Conservation (phyloP, 2,113 vertebrate genomes). For the Kryptolebias marmoratus region DNA sequence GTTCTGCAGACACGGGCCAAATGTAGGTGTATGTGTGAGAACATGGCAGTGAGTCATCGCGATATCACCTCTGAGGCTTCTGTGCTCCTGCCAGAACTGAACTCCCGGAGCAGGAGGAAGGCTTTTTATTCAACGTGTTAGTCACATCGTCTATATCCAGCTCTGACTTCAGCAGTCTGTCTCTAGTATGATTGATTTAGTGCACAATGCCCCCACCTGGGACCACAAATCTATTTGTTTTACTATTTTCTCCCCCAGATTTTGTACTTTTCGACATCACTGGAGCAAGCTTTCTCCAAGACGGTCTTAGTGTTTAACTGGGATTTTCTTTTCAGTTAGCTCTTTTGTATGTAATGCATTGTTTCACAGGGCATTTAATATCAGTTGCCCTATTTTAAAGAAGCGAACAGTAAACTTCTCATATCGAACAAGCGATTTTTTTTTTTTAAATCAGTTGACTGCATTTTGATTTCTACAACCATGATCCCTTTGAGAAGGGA, state of each 20-base stretch:
- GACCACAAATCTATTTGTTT: background rate
- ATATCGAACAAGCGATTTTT: too few species aligned
- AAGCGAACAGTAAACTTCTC: too few species aligned
- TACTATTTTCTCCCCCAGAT: background rate
- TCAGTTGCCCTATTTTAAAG: background rate
- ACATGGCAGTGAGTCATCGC: slow-evolving; percentile 50
- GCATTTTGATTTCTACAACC: slow-evolving; percentile 5
- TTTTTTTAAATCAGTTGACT: background rate
- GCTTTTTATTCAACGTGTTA: slow-evolving; percentile 6
- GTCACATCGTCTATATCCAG: slow-evolving; percentile 16
- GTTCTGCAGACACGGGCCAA: slow-evolving; percentile 19
- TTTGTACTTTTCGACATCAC: too few species aligned
- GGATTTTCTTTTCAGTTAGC: too few species aligned
- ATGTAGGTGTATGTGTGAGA: slow-evolving; percentile 32
- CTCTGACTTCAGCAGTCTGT: background rate
- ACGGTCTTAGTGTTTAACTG: too few species aligned
- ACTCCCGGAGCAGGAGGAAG: slow-evolving; percentile 38
- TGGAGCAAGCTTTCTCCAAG: too few species aligned
- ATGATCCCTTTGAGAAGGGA: background rate
- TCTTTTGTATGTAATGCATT: too few species aligned
- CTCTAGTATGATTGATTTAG: slow-evolving; percentile 5
- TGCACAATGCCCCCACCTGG: background rate
- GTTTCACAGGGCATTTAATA: background rate
- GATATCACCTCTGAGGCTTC: slow-evolving; percentile 49
- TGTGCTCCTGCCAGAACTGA: slow-evolving; percentile 46